Evolutionary conservation across 2,797 vertebrate genomes (phyloP).

Genomic region (Acrossocheilus wenchowensis): DNA sequence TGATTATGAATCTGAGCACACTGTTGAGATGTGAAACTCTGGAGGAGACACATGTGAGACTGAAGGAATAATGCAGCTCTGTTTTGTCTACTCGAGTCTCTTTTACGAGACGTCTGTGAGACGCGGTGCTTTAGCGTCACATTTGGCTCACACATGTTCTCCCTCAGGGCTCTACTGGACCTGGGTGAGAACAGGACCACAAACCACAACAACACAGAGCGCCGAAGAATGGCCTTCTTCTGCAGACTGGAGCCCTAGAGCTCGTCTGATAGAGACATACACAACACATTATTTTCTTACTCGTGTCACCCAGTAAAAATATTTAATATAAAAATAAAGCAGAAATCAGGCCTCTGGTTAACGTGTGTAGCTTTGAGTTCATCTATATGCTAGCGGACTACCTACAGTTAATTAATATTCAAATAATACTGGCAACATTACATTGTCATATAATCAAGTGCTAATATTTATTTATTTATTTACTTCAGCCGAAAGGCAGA

Average conservation of each 20-base stretch:
- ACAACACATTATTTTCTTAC: background rate
- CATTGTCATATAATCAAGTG: too few relatives aligned
- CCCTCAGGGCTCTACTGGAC: slow-evolving; percentile 36
- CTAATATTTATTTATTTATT: too few relatives aligned
- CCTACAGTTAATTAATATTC: background rate
- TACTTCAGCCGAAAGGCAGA: too few relatives aligned
- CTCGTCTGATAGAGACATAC: background rate
- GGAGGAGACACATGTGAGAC: background rate
- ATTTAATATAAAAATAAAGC: background rate
- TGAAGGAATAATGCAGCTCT: background rate
- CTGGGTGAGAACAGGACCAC: slow-evolving; percentile 49
- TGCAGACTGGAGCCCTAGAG: slow-evolving; percentile 30
- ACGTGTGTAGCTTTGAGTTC: background rate
- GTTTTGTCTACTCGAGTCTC: slow-evolving; percentile 19
- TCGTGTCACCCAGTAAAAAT: background rate
- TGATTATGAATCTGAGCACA: too few relatives aligned
- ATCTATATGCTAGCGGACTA: background rate
- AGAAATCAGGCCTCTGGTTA: background rate
- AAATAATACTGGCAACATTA: background rate
- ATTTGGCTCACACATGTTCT: slow-evolving; percentile 64
- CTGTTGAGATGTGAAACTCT: too few relatives aligned
- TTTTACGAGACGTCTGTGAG: slow-evolving; percentile 51
- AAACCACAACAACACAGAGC: slow-evolving; percentile 58
- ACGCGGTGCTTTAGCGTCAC: slow-evolving; percentile 44
- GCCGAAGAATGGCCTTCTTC: slow-evolving; percentile 41